Percentiles rank a stretch among this genome's conserved stretches.
Evolutionary conservation across 1,140 invertebrate species (phyloP).

Genomic region (Drosophila sproati): DNA sequence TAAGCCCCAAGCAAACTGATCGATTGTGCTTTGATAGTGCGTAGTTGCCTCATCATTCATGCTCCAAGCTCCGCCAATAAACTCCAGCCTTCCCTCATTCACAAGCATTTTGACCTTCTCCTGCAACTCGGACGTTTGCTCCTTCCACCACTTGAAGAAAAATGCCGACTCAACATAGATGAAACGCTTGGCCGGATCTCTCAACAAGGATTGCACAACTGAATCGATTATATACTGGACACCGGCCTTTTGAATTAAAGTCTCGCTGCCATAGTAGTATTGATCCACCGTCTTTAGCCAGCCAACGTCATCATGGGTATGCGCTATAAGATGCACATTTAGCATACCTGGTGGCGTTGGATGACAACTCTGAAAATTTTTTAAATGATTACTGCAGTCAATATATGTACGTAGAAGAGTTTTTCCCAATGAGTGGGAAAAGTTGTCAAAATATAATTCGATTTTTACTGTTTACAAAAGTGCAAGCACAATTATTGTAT

Average conservation of each 20-base stretch:
- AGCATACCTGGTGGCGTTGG: conserved; percentile 70
- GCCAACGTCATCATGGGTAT: conserved; percentile 95
- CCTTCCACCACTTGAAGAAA: conserved; percentile 96
- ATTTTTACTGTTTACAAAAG: no score
- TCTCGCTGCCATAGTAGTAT: conserved; percentile 86
- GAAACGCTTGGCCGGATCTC: conserved; percentile 89
- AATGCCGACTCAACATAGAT: conserved; percentile 94
- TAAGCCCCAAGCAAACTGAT: conserved; percentile 93
- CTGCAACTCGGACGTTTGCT: conserved; percentile 88
- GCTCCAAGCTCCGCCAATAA: conserved; percentile 94
- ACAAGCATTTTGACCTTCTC: conserved; percentile 89
- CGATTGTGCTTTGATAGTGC: conserved; percentile 97
- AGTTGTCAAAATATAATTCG: no score
- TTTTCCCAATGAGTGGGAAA: no score
- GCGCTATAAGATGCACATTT: conserved; percentile 93
- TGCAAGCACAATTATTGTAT: no score
- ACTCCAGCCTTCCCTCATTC: conserved; percentile 92
- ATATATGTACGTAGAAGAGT: not conserved
- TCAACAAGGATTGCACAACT: conserved; percentile 91
- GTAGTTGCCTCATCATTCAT: conserved; percentile 98
- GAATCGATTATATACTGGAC: conserved; percentile 97
- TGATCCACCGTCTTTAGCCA: conserved; percentile 97
- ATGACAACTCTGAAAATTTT: conserved; percentile 58
- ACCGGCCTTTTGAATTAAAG: conserved; percentile 90
- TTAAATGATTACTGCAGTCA: not conserved